Base-by-base conservation (phyloP, 2,797 vertebrate species). In the Sebastes vulpes region DNA sequence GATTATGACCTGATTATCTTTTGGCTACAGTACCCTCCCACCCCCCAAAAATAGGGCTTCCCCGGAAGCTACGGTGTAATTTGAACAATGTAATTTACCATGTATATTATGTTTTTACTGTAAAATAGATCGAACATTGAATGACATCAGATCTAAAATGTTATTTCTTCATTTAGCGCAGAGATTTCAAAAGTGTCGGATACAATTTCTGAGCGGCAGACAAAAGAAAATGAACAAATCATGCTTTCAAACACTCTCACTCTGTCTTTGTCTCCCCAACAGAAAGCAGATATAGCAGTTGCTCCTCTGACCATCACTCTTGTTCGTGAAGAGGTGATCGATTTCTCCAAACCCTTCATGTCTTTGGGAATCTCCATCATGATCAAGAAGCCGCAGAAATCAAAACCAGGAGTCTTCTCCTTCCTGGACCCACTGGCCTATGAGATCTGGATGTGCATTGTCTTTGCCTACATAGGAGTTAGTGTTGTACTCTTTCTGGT, bases 381-480 rank as follows among this genome's bases (percentile, higher is more conserved):
- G 98, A 99, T 99, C 94, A 99, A 99, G 95, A 99, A 99, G 89
- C 98, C 98, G 59, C 98, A 99, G 96, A 99, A 99, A 93, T 99
- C 98, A 89, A 99, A 99, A 90, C 98, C 98, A 14, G 98, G 98
- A 91, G 98, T 99, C 71, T 99, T 99, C 96, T 99, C 98, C 54
- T 99, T 99, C 93, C 97, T 99, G 93, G 98, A 99, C 96, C 98
- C 98, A 0, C 95, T 99, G 96, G 98, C 98, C 58, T 99, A 99
- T 91, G 98, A 99, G 94, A 99, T 99, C 94, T 99, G 98, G 98
- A 99, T 99, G 98, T 99, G 98, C 96, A 99, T 99, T 88, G 98
- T 99, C 88, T 99, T 99, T 92, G 98, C 98, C 91, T 99, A 99
- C 92, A 99, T 99, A 85, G 98, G 98, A 91, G 98, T 99, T 93